Evolutionary conservation across 2,797 vertebrate species (phyloP), one percentile per base, ranked within the genome.

Genomic region (Sebastes flavidus): DNA sequence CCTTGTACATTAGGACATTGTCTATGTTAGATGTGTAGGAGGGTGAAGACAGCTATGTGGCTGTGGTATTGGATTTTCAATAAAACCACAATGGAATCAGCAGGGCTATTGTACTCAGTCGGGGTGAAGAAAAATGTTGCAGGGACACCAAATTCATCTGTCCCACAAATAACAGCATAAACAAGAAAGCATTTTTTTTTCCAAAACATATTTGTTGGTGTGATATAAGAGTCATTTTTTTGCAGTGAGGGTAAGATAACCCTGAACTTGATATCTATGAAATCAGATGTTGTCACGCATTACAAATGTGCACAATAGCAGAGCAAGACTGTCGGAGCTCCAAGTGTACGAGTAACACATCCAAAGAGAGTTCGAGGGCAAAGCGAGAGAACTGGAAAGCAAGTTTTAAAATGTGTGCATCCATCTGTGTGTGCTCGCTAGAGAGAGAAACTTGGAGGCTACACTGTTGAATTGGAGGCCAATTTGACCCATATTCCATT

Each of bases 401-500:
- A 49, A 74, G n/a, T 72, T 80, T 85, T 4, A 65, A 73, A 88
- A 82, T 58, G 79, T 69, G 87, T 30, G 65, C 71, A 12, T 73
- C 82, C 78, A 82, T 88, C 82, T 87, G 84, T 86, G 81, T 60
- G 32, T n/a, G 55, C 34, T 66, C 54, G 32, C 59, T 54, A 32
- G 67, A 77, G 55, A 77, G 55, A 78, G 34, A 63, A 72, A 81
- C 84, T 81, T 86, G 83, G 72, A 89, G 69, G 70, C 66, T 67
- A 4, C 38, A 8, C 42, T 14, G 22, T 55, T 73, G 74, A 78
- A 83, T 77, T 13, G 76, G 76, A 86, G 68, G 65, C 77, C 77
- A 30, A 65, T 65, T 87, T 83, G 85, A 90, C 83, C 85, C 72
- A 78, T 81, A 61, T 81, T 86, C 66, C 83, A 85, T 88, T 80